Conservation (phyloP, 2,113 vertebrate genomes). For the Melanerpes formicivorus region DNA sequence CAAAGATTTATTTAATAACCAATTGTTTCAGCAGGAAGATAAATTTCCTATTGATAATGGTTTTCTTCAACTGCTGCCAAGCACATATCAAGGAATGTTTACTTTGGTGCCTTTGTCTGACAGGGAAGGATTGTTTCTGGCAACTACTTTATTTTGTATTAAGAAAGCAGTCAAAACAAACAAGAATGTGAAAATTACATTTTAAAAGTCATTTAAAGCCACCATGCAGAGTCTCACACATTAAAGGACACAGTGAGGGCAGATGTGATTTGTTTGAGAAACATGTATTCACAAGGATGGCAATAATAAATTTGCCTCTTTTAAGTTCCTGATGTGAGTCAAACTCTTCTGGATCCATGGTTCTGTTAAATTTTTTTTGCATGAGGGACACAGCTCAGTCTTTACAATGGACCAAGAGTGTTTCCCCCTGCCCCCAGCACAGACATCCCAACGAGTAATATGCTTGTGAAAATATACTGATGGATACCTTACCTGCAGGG, state of each 20-base stretch:
- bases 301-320: not conserved
- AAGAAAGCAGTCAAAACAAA: conserved; percentile 51
- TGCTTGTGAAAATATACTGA: not conserved
- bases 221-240: not conserved
- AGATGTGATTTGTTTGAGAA: not conserved
- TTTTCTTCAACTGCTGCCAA: conserved; percentile 36
- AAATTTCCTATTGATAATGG: conserved; percentile 21
- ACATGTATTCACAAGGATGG: not conserved
- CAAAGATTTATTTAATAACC: conserved; percentile 40
- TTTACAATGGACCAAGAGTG: not conserved
- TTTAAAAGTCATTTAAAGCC: conserved; percentile 10
- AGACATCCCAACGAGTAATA: not conserved
- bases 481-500: not conserved
- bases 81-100: conserved; percentile 35
- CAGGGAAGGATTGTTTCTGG: conserved; percentile 10
- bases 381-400: not conserved
- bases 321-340: not conserved
- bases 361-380: not conserved
- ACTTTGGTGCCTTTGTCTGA: conserved; percentile 36
- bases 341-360: not conserved
- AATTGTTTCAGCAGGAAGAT: conserved; percentile 40
- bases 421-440: not conserved
- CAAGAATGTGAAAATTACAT: conserved; percentile 29
- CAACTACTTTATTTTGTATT: not conserved
- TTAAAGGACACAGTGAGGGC: not conserved